Conservation (phyloP, 1,140 invertebrate genomes). For the Tetragnatha versicolor region DNA sequence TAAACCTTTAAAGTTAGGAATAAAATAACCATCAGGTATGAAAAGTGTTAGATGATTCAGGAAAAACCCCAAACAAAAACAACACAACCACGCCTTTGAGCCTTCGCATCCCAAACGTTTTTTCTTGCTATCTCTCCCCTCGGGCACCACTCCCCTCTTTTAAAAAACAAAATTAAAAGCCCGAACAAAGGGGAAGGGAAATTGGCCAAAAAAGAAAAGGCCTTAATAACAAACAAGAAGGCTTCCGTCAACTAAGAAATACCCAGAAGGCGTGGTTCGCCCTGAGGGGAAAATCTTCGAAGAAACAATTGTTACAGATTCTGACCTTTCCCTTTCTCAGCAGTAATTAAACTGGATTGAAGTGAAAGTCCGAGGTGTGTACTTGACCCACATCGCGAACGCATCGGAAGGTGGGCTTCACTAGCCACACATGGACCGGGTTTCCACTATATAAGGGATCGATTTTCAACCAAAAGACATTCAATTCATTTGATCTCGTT, state of each 20-base stretch:
- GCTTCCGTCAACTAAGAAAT: slow-evolving; percentile 2
- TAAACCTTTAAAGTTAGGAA: too few species aligned
- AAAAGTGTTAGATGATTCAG: too few species aligned
- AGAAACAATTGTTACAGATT: neutral
- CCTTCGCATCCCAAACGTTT: neutral
- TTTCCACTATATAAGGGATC: neutral
- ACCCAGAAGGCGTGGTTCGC: slow-evolving; percentile 11
- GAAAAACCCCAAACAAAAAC: too few species aligned
- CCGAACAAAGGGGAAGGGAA: neutral
- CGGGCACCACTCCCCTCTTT: neutral
- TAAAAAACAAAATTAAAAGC: neutral
- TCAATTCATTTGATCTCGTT: neutral
- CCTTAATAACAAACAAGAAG: slow-evolving; percentile 19
- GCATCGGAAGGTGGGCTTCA: neutral
- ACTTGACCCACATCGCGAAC: slow-evolving; percentile 10
- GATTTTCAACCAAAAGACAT: neutral
- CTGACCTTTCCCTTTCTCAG: slow-evolving; percentile 1
- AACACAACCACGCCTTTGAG: neutral
- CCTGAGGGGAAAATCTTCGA: neutral
- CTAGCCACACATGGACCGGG: neutral
- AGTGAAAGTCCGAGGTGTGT: slow-evolving; percentile 1
- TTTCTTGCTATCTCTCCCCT: neutral
- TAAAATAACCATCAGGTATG: too few species aligned
- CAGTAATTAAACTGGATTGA: slow-evolving; percentile 3
- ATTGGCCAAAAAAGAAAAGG: neutral